Evolutionary conservation across 2,888 invertebrate genomes (phyloP).

Genomic region (Drosophila merina): DNA sequence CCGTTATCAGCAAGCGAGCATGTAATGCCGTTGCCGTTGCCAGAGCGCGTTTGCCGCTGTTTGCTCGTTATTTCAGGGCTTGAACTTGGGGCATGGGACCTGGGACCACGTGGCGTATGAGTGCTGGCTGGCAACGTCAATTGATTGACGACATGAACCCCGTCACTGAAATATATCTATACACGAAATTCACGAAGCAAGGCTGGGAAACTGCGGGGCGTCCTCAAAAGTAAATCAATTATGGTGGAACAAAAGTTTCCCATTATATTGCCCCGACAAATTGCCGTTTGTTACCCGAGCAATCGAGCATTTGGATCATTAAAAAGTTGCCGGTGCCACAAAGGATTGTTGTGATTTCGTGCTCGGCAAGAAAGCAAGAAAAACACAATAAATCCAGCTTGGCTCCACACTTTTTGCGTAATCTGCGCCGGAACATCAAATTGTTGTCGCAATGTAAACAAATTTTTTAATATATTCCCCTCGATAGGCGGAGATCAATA

Average conservation of each 20-base stretch:
- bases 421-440: constrained; percentile 57
- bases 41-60: constrained; percentile 35
- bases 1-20: constrained; percentile 68
- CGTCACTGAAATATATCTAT: constrained; percentile 2
- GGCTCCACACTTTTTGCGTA: constrained; percentile 4
- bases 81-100: constrained; percentile 22
- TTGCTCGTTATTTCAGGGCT: constrained; percentile 42
- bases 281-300: constrained; percentile 53
- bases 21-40: constrained; percentile 45
- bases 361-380: constrained; percentile 16
- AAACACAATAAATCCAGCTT: constrained; percentile 57
- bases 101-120: constrained; percentile 73
- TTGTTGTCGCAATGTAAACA: constrained; percentile 68
- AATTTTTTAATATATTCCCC: constrained; percentile 37
- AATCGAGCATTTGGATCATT: constrained; percentile 64
- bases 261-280: constrained; percentile 60
- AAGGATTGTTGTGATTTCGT: constrained; percentile 48
- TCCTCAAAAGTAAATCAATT: constrained; percentile 74
- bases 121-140: constrained; percentile 64
- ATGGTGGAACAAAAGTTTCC: constrained; percentile 55
- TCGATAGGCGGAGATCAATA: constrained; percentile 59
- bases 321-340: constrained; percentile 57
- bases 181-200: neutral
- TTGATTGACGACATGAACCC: constrained; percentile 72
- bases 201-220: neutral